These are phyloP conservation scores for Palaemon carinicauda DNA, from an alignment of 1,140 invertebrate species.

Conservation along the genomic window DNA sequence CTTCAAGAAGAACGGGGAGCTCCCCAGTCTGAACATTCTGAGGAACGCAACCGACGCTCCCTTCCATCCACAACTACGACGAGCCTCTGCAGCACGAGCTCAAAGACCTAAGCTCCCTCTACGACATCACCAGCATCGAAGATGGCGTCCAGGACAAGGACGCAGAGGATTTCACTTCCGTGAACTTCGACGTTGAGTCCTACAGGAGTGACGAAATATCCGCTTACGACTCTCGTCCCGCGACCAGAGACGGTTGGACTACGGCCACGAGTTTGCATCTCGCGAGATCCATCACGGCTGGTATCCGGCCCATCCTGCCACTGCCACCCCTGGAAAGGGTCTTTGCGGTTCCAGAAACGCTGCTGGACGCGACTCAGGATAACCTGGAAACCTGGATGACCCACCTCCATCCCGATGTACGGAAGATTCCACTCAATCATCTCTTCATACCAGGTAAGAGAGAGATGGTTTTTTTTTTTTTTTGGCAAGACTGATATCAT, in stretches of 20 bases:
- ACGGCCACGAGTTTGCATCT: not conserved
- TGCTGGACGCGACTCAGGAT: not conserved
- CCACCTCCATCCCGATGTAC: not conserved
- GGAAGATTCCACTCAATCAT: constrained; percentile 28
- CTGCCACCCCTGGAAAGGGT: not conserved
- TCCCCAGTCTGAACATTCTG: not conserved
- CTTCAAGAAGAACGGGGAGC: not conserved
- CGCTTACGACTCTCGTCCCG: not conserved
- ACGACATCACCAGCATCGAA: not conserved
- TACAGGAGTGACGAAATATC: not conserved
- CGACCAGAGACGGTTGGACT: not conserved
- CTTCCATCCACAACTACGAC: not conserved
- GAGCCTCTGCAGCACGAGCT: not conserved
- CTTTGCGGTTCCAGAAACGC: not conserved
- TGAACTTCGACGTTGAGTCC: constrained; percentile 21
- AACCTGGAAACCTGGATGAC: constrained; percentile 35
- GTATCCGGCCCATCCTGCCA: not conserved
- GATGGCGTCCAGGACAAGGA: not conserved
- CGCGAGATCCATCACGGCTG: not conserved
- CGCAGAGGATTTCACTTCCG: constrained; percentile 24
- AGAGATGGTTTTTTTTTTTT: no score
- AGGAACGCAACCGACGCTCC: not conserved
- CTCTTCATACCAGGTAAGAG: constrained; percentile 44
- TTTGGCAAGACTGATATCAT: no score
- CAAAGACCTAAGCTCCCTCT: not conserved